Evolutionary conservation across 1,140 invertebrate species (phyloP).

Genomic region (Drosophila sp.): DNA sequence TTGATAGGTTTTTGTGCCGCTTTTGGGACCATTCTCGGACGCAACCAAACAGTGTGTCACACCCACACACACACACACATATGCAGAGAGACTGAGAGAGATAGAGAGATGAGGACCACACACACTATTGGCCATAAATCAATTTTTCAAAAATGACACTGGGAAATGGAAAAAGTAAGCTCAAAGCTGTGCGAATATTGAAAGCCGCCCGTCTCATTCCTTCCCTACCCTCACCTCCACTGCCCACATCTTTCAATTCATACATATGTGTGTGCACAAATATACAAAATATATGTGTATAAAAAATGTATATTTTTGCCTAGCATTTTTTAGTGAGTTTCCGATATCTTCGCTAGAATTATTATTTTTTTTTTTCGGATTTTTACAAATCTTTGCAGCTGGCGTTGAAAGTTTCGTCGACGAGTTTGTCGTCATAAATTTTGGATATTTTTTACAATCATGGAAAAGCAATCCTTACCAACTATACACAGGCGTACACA

Average conservation of each 20-base stretch:
- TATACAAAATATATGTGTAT: constrained; percentile 13
- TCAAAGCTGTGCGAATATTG: constrained; percentile 74
- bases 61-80: neutral
- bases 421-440: constrained; percentile 74
- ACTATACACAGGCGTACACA: neutral
- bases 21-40: constrained; percentile 26
- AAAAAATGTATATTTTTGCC: constrained; percentile 37
- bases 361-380: constrained; percentile 23
- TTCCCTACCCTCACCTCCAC: neutral
- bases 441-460: constrained; percentile 58
- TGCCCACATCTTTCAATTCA: constrained; percentile 8
- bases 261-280: neutral
- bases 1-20: constrained; percentile 71
- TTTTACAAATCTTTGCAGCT: constrained; percentile 72
- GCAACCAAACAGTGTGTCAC: neutral
- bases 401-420: constrained; percentile 63
- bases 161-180: constrained; percentile 81
- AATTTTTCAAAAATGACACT: constrained; percentile 81
- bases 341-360: constrained; percentile 12
- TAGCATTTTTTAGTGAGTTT: constrained; percentile 50
- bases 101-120: neutral
- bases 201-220: constrained; percentile 50
- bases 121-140: constrained; percentile 76
- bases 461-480: neutral
- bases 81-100: neutral